Percentiles rank a stretch among this genome's conserved stretches.
These are phyloP conservation scores for Rhineura floridana DNA, from an alignment of 2,113 vertebrate genomes.

Conservation along the genomic window DNA sequence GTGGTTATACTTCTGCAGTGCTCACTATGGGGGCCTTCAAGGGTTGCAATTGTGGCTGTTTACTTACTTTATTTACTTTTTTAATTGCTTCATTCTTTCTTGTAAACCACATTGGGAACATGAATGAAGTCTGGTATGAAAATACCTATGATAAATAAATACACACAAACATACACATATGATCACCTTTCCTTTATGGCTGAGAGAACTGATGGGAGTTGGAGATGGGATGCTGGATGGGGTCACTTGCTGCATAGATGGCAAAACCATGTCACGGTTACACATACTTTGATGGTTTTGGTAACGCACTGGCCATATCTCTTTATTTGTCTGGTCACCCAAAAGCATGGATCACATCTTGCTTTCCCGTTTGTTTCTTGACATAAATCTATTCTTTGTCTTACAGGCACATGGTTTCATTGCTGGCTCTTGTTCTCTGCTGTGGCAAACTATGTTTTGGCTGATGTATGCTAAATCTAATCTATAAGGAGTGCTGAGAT, in stretches of 20 bases:
- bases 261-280: no score
- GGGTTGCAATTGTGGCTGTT: neutral
- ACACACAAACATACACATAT: no score
- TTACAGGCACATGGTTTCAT: neutral
- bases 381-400: neutral
- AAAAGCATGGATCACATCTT: neutral
- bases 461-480: neutral
- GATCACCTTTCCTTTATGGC: neutral
- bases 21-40: neutral
- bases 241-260: no score
- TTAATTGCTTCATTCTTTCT: neutral
- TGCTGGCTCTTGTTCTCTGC: neutral
- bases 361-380: neutral
- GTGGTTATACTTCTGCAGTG: neutral
- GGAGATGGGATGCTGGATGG: neutral
- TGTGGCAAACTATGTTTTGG: neutral
- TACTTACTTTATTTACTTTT: neutral
- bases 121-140: no score
- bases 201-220: neutral
- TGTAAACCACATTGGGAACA: neutral
- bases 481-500: neutral
- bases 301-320: no score
- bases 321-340: no score
- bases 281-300: neutral
- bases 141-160: no score